Percentiles rank a stretch among this genome's conserved stretches.
These are phyloP conservation scores for Carassius carassius DNA, from an alignment of 2,113 vertebrate genomes.

Conservation along the genomic window DNA sequence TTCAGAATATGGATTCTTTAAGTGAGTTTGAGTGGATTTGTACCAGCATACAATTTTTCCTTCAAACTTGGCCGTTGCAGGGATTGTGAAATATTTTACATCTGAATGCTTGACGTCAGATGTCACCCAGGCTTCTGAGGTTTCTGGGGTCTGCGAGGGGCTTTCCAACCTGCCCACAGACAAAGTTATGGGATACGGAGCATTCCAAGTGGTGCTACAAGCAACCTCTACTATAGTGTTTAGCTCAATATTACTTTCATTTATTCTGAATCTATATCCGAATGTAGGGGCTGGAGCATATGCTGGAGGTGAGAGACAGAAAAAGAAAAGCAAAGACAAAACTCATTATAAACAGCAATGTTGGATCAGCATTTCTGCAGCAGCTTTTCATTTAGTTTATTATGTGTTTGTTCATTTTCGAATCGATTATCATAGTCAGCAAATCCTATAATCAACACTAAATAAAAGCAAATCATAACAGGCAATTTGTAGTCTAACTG, in stretches of 20 bases:
- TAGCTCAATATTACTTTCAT: conserved; percentile 30
- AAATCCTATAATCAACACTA: not conserved
- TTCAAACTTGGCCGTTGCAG: not conserved
- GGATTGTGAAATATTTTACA: not conserved
- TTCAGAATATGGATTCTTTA: conserved; percentile 10
- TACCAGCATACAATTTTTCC: conserved; percentile 44
- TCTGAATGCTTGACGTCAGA: fast-evolving
- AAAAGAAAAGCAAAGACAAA: not conserved
- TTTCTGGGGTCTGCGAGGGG: conserved; percentile 7
- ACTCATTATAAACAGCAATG: not conserved
- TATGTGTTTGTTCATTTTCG: not conserved
- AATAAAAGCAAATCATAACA: not conserved
- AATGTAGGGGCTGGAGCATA: conserved; percentile 30
- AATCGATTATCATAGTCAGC: not conserved
- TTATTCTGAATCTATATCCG: not conserved
- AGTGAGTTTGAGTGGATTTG: not conserved
- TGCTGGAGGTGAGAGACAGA: conserved; percentile 6
- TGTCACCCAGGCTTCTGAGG: not conserved
- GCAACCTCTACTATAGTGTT: not conserved
- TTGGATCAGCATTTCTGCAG: not conserved
- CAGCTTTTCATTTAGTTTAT: not conserved
- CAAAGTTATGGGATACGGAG: not conserved
- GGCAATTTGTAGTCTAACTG: no score
- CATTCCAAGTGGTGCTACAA: not conserved
- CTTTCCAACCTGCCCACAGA: not conserved